Base-by-base conservation (phyloP, 1,140 invertebrate species). In the Hyles vespertilio region DNA sequence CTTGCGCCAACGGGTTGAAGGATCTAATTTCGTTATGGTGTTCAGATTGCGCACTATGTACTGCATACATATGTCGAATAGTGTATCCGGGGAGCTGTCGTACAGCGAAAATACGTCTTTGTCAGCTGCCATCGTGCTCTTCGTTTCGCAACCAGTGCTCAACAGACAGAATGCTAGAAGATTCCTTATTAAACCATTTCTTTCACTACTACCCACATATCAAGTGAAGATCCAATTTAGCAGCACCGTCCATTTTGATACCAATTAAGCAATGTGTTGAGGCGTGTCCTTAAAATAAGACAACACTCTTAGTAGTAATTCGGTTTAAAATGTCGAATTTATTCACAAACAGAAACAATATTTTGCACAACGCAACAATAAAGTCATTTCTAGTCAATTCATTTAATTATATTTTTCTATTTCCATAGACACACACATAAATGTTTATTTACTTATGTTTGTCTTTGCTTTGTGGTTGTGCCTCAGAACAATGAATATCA, bases 1-100 rank as follows among this genome's bases (percentile, higher is more conserved):
- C 58, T 73, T 73, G 32, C 77, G 77, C 70, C 71, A 77, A 32
- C 70, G 65, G 36, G 61, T 77, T 2, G 48, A 52, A 22, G 71
- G 68, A 61, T 80, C 79, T 11, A 69, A 54, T 60, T 60, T 74
- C 33, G 82, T 76, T 57, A 87, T 81, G 34, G 64, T 74, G 51
- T 80, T 72, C 43, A 85, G 49, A 64, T 89, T 79, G 40, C 56
- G 59, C 3, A 77, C 80, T n/a, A 89, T 71, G 50, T 61, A 82
- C 5, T 77, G 63, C 70, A 89, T 65, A 57, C 74, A 78, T 33
- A 79, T 59, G 33, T 89, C 76, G 12, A 80, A 67, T 36, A 89
- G 64, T 2, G 67, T 57, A 50, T 77, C 74, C 9, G 86, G 84
- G 12, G 71, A 74, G 50, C 63, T 81, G 45, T 84, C 77, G 61